Evolutionary conservation across 2,888 invertebrate species (phyloP).

Genomic region (Crossocerus cetratus): DNA sequence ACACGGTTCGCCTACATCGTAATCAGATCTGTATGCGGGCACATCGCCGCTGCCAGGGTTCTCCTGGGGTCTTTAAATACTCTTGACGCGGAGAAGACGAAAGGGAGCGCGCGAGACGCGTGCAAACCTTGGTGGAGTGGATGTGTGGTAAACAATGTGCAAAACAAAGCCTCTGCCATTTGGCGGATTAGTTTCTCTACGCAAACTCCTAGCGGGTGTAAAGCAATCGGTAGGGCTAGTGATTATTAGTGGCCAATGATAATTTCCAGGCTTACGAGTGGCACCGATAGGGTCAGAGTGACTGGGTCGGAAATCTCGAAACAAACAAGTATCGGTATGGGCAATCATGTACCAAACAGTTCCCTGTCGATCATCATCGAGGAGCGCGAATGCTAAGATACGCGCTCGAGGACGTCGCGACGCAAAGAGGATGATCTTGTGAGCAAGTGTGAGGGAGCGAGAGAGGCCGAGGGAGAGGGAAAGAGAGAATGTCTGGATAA

Average conservation of each 20-base stretch:
- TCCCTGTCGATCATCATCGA: background rate
- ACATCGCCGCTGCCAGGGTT: background rate
- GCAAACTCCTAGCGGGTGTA: no score
- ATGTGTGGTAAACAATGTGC: no score
- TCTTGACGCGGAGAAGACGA: background rate
- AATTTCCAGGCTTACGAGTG: no score
- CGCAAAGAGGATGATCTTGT: constrained; percentile 21
- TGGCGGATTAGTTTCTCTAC: no score
- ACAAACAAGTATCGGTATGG: constrained; percentile 12
- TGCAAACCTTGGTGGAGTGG: no score
- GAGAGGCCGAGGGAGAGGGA: constrained; percentile 39
- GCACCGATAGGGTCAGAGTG: no score
- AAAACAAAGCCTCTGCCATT: no score
- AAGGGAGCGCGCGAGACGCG: background rate
- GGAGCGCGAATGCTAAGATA: constrained; percentile 12
- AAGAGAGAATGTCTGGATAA: constrained; percentile 30
- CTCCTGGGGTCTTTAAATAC: background rate
- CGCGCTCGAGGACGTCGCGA: constrained; percentile 22
- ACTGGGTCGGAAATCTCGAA: no score
- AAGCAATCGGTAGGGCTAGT: no score
- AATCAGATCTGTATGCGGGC: constrained; percentile 13
- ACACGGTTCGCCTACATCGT: constrained; percentile 4
- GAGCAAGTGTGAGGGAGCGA: constrained; percentile 32
- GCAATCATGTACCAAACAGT: constrained; percentile 2
- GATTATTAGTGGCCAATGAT: no score